Evolutionary conservation across 2,888 invertebrate species (phyloP), one percentile per base, ranked within the genome.

Genomic region (Folsomia candida): DNA sequence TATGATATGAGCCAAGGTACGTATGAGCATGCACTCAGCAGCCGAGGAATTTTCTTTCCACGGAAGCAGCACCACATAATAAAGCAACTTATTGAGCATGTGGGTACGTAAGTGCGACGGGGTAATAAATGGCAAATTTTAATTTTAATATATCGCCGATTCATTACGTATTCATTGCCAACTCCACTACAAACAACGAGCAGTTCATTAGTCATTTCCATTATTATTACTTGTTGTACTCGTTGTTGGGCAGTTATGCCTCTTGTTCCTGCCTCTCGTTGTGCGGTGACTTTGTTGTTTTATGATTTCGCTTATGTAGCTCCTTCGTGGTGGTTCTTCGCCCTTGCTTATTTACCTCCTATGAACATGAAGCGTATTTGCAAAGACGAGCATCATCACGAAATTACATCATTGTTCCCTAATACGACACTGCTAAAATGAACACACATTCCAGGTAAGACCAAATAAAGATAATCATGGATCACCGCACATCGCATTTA

Each of bases 151-250:
- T 54, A 54, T 54, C 54, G 54, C 20, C 18, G 4, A 51, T 24
- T 51, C 63, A 64, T 64, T 64, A 64, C 24, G 51, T 64, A 64
- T 64, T 64, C 63, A 64, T 64, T 51, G 51, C 54, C 6, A 54
- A 54, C 54, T 54, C 54, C n/a, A 20, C 54, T 54, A 54, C 6
- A 9, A 37, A 4, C 37, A 54, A 54, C 11, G 18, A 54, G 20
- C 54, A 54, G 22, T 22, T 20, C 54, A 54, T 22, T 22, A 37
- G 37, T 14, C 6, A 6, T 54, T 54, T 54, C 6, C n/a, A 54
- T 20, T 54, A 54, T 22, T 20, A n/a, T 20, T 54, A 14, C 54
- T 9, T 37, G 37, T 37, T 37, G 22, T 14, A 6, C 20, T 54
- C n/a, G 54, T 54, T 54, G 54, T 54, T 54, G n/a, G n/a, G n/a